Evolutionary conservation across 2,113 vertebrate species (phyloP).

Genomic region (Orcinus orca): DNA sequence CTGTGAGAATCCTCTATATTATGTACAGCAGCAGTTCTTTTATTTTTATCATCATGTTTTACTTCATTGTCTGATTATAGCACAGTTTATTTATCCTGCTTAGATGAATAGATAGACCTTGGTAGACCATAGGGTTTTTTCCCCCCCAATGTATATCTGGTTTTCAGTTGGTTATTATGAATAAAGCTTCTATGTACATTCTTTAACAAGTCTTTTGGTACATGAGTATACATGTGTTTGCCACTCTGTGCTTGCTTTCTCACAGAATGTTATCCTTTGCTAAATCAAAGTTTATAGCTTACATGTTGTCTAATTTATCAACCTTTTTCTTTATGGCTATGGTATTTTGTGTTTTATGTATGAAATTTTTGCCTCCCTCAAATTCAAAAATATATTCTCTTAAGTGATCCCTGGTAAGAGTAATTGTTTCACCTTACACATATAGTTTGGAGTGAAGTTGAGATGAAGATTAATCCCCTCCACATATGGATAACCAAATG

Average conservation of each 20-base stretch:
- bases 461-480: neutral
- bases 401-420: neutral
- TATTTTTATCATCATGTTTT: neutral
- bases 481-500: neutral
- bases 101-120: neutral
- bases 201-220: neutral
- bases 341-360: neutral
- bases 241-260: neutral
- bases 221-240: neutral
- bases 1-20: neutral
- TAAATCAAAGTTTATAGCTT: neutral
- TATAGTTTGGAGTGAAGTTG: neutral
- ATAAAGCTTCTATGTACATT: neutral
- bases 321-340: neutral
- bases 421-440: neutral
- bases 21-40: neutral
- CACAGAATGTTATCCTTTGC: neutral
- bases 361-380: neutral
- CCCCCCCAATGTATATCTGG: neutral
- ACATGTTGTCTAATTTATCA: neutral
- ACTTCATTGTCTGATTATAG: neutral
- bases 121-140: neutral
- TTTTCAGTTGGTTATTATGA: neutral
- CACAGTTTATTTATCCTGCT: neutral
- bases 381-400: neutral